A percentile compares a stretch with the other conserved stretches of the same genome.
Evolutionary conservation across 2,888 invertebrate species (phyloP).

Genomic region (Tipula helvola): DNA sequence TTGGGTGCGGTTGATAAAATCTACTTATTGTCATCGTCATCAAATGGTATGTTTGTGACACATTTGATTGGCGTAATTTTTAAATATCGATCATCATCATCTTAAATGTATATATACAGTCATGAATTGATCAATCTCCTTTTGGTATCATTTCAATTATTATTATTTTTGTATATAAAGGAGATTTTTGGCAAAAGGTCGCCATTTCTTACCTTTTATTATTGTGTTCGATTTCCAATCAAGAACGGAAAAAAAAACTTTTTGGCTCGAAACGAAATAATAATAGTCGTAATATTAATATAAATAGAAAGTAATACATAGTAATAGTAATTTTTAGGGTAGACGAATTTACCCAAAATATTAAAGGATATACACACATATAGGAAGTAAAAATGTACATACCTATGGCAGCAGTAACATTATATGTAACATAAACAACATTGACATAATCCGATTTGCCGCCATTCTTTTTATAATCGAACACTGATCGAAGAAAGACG

Average conservation of each 20-base stretch:
- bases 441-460: conserved; percentile 9
- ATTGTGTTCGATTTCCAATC: background rate
- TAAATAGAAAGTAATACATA: background rate
- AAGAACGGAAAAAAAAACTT: background rate
- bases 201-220: background rate
- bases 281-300: background rate
- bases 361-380: background rate
- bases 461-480: background rate
- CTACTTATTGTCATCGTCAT: background rate
- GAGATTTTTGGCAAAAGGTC: background rate
- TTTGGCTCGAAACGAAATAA: background rate
- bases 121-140: background rate
- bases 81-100: background rate
- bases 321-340: background rate
- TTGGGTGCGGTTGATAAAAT: background rate
- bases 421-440: background rate
- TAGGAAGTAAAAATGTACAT: background rate
- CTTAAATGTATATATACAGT: background rate
- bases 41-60: background rate
- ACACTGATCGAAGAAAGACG: background rate
- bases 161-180: background rate
- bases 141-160: background rate
- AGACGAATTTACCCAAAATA: background rate
- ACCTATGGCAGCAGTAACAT: background rate
- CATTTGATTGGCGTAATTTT: background rate